These are phyloP conservation scores for Plagiodera versicolora DNA, from an alignment of 2,888 invertebrate species.

Conservation along the genomic window DNA sequence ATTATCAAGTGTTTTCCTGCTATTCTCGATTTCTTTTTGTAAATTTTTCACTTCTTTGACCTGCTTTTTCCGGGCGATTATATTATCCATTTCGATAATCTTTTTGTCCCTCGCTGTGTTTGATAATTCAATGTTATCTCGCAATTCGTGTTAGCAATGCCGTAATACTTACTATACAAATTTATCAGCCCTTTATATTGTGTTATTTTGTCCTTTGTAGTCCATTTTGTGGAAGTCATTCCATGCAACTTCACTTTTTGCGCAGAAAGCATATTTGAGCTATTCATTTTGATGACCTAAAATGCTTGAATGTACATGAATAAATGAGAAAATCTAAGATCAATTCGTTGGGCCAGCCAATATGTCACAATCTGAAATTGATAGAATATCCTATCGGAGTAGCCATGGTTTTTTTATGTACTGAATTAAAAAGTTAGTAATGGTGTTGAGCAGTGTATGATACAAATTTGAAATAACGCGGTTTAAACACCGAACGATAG, in stretches of 20 bases:
- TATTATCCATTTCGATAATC: constrained; percentile 62
- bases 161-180: constrained; percentile 60
- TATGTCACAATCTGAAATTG: not conserved
- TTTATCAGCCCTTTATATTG: constrained; percentile 69
- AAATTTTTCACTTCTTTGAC: constrained; percentile 62
- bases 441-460: too few relatives aligned
- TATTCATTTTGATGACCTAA: constrained; percentile 31
- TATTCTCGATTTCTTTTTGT: constrained; percentile 60
- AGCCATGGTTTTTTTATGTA: not conserved
- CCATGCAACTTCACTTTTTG: constrained; percentile 64
- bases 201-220: constrained; percentile 65
- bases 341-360: not conserved
- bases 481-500: too few relatives aligned
- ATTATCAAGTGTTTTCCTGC: constrained; percentile 61
- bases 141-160: not conserved
- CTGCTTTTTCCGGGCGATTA: constrained; percentile 56
- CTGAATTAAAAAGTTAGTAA: too few relatives aligned
- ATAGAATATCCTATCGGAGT: not conserved
- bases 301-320: not conserved
- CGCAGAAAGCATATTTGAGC: constrained; percentile 58
- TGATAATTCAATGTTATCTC: not conserved
- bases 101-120: constrained; percentile 62
- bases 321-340: not conserved
- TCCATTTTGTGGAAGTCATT: constrained; percentile 67
- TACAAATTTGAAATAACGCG: too few relatives aligned